These are phyloP conservation scores for Petaurus breviceps DNA, from an alignment of 2,113 vertebrate genomes.

Conservation along the genomic window DNA sequence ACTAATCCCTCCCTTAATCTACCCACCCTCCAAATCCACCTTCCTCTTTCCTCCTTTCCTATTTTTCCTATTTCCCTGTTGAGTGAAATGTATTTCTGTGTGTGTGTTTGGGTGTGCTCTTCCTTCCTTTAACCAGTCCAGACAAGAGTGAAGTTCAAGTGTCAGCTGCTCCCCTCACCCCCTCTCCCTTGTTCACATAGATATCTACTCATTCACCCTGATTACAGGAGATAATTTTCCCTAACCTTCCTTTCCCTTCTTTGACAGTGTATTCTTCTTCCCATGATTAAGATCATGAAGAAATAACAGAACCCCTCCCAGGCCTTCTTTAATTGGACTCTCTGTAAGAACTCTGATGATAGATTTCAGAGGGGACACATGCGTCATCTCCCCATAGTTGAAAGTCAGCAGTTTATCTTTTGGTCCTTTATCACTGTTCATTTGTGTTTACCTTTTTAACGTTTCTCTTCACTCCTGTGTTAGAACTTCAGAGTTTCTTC, in stretches of 20 bases:
- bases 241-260: not conserved
- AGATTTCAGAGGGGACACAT: not conserved
- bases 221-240: not conserved
- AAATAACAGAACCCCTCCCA: not conserved
- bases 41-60: not conserved
- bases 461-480: not conserved
- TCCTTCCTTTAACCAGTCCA: not conserved
- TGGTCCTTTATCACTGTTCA: not conserved
- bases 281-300: not conserved
- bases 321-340: not conserved
- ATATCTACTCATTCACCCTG: not conserved
- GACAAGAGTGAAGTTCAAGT: not conserved
- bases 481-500: not conserved
- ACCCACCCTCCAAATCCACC: not conserved
- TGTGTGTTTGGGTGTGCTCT: not conserved
- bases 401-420: not conserved
- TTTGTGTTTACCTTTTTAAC: not conserved
- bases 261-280: not conserved
- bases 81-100: not conserved
- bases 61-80: not conserved
- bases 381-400: not conserved
- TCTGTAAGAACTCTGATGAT: not conserved
- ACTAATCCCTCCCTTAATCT: not conserved
- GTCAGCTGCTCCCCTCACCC: not conserved
- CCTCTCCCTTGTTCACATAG: not conserved